Conservation (phyloP, 2,888 invertebrate genomes). For the Cylindroiulus punctatus region DNA sequence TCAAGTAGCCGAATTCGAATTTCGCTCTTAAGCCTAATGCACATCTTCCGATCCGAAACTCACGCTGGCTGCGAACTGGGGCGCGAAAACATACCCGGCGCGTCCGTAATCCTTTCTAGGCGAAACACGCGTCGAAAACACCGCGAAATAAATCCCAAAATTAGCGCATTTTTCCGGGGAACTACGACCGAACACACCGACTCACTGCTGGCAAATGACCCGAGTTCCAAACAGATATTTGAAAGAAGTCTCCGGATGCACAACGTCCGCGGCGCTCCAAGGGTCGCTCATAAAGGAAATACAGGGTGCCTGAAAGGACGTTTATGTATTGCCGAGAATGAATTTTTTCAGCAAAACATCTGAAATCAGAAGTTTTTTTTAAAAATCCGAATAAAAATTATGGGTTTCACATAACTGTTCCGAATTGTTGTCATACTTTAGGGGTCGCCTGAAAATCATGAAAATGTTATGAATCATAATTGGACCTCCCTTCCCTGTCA, state of each 20-base stretch:
- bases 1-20: neutral
- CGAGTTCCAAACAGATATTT: neutral
- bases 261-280: neutral
- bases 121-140: neutral
- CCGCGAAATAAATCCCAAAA: neutral
- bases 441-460: too few species aligned
- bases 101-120: neutral
- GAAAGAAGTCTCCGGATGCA: neutral
- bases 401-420: too few species aligned
- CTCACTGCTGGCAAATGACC: neutral
- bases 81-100: neutral
- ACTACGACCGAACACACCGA: neutral
- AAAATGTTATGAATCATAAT: too few species aligned
- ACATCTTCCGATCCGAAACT: neutral
- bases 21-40: neutral
- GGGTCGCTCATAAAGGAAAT: neutral
- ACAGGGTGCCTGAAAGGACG: neutral
- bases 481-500: too few species aligned
- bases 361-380: too few species aligned
- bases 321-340: too few species aligned
- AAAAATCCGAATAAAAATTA: too few species aligned
- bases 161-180: neutral
- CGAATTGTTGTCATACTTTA: too few species aligned
- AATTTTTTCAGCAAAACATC: too few species aligned
- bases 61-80: neutral